Conservation (phyloP, 2,888 invertebrate species). For the Scrobipalpa atriplicella region DNA sequence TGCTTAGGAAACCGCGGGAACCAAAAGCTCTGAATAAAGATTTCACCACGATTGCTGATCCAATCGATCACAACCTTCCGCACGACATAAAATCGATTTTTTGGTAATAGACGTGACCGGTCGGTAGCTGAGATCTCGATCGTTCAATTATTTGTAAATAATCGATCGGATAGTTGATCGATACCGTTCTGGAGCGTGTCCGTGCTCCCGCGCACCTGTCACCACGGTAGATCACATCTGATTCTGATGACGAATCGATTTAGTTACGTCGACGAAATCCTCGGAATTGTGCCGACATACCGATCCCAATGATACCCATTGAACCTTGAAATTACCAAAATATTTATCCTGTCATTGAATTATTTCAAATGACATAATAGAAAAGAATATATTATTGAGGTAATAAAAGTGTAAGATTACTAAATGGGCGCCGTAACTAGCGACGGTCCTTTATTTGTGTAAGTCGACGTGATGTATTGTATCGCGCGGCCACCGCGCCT, state of each 20-base stretch:
- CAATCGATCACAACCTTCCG: constrained; percentile 64
- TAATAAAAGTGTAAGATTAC: constrained; percentile 48
- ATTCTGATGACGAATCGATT: constrained; percentile 76
- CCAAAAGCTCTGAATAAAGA: constrained; percentile 30
- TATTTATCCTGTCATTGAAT: constrained; percentile 18
- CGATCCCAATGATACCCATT: constrained; percentile 49
- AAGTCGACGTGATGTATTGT: constrained; percentile 59
- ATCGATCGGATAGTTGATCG: constrained; percentile 65
- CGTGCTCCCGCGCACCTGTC: constrained; percentile 64
- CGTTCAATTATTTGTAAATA: constrained; percentile 69
- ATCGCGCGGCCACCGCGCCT: constrained; percentile 59
- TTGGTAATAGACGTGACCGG: constrained; percentile 67
- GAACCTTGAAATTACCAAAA: constrained; percentile 25
- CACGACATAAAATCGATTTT: constrained; percentile 72
- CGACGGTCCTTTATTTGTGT: constrained; percentile 57
- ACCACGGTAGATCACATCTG: constrained; percentile 75
- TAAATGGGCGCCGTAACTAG: constrained; percentile 53
- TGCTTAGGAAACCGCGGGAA: neutral
- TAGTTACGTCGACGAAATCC: constrained; percentile 68
- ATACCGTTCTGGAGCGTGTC: constrained; percentile 62
- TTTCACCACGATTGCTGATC: constrained; percentile 38
- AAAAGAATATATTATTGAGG: constrained; percentile 25
- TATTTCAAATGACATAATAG: constrained; percentile 11
- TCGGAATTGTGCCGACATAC: constrained; percentile 66
- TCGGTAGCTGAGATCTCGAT: constrained; percentile 47